phyloP scores from a whole-genome alignment of 2,113 vertebrate genomes.

The Saguinus imperator region DNA sequence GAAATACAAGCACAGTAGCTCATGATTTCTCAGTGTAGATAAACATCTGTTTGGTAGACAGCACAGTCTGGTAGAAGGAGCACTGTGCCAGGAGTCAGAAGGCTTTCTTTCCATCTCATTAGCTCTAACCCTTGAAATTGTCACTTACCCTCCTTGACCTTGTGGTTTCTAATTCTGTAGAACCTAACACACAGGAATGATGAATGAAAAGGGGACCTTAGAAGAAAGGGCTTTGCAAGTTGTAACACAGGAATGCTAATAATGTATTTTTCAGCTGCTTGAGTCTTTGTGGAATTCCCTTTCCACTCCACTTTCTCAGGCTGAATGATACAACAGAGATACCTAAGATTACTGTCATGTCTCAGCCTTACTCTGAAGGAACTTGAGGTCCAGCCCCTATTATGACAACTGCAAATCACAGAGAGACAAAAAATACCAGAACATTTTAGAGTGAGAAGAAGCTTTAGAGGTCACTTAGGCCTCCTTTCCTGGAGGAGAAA shows the following conservation, averaged over 20 bases:
- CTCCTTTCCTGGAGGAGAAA: background rate
- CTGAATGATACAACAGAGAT: background rate
- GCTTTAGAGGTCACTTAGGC: background rate
- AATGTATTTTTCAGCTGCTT: background rate
- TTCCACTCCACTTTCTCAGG: background rate
- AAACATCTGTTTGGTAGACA: background rate
- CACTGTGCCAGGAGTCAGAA: background rate
- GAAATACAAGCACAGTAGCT: background rate
- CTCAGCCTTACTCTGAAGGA: background rate
- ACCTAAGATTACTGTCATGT: background rate
- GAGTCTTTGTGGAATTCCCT: background rate
- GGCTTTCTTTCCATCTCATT: background rate
- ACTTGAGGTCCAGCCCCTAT: background rate
- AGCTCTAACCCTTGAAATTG: background rate
- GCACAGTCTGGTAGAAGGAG: background rate
- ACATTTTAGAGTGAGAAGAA: background rate
- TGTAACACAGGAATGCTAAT: background rate
- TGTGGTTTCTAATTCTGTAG: background rate
- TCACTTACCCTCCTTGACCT: background rate
- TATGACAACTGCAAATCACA: background rate
- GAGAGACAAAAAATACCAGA: background rate
- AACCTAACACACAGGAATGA: background rate
- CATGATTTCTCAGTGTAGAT: constrained; percentile 26
- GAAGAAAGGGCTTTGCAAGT: background rate
- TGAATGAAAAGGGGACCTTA: background rate